Evolutionary conservation across 1,140 invertebrate species (phyloP).

Genomic region (Ptiloglossa arizonensis): DNA sequence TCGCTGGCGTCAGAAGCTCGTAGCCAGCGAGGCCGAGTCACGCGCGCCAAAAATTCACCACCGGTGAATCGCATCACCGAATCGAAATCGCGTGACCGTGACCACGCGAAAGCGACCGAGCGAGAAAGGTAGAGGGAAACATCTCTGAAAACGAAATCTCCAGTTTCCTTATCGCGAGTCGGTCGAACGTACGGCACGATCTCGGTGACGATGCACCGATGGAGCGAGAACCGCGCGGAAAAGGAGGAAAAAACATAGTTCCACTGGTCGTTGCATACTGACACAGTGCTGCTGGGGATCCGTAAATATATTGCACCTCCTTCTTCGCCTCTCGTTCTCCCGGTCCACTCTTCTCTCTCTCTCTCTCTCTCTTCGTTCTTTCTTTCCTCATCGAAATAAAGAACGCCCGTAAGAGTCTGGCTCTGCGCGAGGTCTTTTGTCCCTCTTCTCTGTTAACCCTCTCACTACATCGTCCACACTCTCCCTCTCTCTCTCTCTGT

Average conservation of each 20-base stretch:
- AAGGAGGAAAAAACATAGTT: conserved; percentile 29
- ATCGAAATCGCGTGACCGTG: not conserved
- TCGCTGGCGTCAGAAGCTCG: not conserved
- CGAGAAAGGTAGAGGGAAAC: not conserved
- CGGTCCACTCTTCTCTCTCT: not conserved
- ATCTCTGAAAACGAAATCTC: conserved; percentile 1
- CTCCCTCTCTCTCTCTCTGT: conserved; percentile 16
- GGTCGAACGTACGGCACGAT: conserved; percentile 36
- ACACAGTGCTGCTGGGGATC: conserved; percentile 49
- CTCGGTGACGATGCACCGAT: conserved; percentile 32
- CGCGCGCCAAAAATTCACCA: not conserved
- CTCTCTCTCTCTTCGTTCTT: not conserved
- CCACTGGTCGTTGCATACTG: conserved; percentile 31
- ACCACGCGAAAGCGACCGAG: conserved; percentile 4
- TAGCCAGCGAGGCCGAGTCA: no score
- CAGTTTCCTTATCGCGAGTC: conserved; percentile 40
- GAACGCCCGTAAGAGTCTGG: conserved; percentile 40
- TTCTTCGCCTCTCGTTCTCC: conserved; percentile 5
- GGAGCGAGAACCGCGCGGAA: not conserved
- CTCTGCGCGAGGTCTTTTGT: conserved; percentile 53
- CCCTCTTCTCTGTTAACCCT: conserved; percentile 56
- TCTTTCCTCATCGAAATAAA: conserved; percentile 50
- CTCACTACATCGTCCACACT: conserved; percentile 18
- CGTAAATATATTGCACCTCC: conserved; percentile 62
- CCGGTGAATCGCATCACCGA: no score